Percentiles rank a stretch among this genome's conserved stretches.
Evolutionary conservation across 2,888 invertebrate genomes (phyloP).

Genomic region (Drosophila setosimentum): DNA sequence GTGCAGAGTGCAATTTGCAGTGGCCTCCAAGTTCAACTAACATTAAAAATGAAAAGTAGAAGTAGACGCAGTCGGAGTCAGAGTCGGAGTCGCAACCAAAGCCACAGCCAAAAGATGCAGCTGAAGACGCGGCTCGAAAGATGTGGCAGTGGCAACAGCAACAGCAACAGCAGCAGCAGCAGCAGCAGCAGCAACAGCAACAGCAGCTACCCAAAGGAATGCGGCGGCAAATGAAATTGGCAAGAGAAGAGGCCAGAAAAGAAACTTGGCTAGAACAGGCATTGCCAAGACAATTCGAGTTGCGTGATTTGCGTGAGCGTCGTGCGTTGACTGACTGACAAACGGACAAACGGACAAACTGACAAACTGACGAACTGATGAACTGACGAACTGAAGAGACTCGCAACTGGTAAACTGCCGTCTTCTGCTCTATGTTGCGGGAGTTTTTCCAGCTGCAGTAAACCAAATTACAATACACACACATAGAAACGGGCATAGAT

Average conservation of each 20-base stretch:
- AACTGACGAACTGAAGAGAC: constrained; percentile 28
- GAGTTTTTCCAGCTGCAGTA: constrained; percentile 62
- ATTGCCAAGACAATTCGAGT: constrained; percentile 67
- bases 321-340: constrained; percentile 75
- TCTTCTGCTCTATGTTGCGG: constrained; percentile 62
- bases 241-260: constrained; percentile 37
- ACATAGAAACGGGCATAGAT: constrained; percentile 19
- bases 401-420: constrained; percentile 16
- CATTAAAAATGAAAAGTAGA: constrained; percentile 54
- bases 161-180: constrained; percentile 13
- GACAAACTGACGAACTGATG: constrained; percentile 1
- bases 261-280: constrained; percentile 36
- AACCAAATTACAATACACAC: constrained; percentile 66
- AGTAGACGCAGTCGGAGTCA: neutral
- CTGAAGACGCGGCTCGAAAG: constrained; percentile 53
- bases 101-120: constrained; percentile 27
- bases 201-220: constrained; percentile 54
- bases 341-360: constrained; percentile 53
- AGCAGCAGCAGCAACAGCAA: constrained; percentile 6
- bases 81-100: constrained; percentile 5
- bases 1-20: constrained; percentile 71
- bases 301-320: constrained; percentile 85
- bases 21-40: constrained; percentile 80
- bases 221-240: constrained; percentile 67
- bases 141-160: constrained; percentile 33